phyloP scores from a whole-genome alignment of 2,888 invertebrate genomes.

The Microctonus brassicae region DNA sequence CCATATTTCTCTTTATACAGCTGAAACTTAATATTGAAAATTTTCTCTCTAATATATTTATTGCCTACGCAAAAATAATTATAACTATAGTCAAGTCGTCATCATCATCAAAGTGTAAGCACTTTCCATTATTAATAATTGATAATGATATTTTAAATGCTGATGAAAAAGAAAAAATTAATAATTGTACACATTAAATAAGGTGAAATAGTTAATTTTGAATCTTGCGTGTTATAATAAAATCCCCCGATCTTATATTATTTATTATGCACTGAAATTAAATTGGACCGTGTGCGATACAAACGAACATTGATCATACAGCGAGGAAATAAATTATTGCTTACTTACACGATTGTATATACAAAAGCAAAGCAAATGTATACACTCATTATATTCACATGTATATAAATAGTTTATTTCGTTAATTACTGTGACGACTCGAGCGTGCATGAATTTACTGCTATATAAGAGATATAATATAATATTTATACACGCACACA shows the following conservation, averaged over 20 bases:
- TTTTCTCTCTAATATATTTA: background rate
- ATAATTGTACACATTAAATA: too few species aligned
- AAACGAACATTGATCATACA: background rate
- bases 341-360: background rate
- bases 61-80: background rate
- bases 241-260: background rate
- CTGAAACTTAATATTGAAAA: background rate
- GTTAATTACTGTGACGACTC: conserved; percentile 54
- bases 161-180: background rate
- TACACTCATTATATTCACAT: background rate
- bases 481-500: background rate
- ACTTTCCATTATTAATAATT: background rate
- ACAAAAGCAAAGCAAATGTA: conserved; percentile 2
- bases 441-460: conserved; percentile 28
- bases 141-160: background rate
- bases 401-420: conserved; percentile 48
- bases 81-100: background rate
- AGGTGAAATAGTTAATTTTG: too few species aligned
- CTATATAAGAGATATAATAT: conserved; percentile 7
- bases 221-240: background rate
- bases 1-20: background rate
- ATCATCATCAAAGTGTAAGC: background rate
- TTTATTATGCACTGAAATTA: background rate
- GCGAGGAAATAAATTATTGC: background rate
- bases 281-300: background rate